Evolutionary conservation across 2,888 invertebrate genomes (phyloP).

Genomic region (Caenorhabditis sulstoni): DNA sequence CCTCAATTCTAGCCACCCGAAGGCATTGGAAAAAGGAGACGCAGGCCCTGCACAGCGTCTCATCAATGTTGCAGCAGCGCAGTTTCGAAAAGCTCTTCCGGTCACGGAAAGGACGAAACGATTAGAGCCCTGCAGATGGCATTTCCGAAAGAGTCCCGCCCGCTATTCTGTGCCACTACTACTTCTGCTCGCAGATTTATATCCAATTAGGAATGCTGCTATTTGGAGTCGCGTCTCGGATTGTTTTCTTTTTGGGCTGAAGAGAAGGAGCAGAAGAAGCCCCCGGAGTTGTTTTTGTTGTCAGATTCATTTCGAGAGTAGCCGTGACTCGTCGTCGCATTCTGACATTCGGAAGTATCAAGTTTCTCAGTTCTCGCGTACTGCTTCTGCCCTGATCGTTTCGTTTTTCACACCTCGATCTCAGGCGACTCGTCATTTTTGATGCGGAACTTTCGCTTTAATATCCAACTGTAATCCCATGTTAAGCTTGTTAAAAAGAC

Average conservation of each 20-base stretch:
- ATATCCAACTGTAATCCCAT: conserved; percentile 30
- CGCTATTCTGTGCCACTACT: background rate
- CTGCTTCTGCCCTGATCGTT: conserved; percentile 10
- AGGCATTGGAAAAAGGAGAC: background rate
- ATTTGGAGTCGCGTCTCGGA: conserved; percentile 7
- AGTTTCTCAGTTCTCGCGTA: background rate
- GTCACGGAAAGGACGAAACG: conserved; percentile 10
- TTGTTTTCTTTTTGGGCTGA: conserved; percentile 8
- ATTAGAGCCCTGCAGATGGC: conserved; percentile 10
- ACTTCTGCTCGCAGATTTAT: conserved; percentile 4
- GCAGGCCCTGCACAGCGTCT: background rate
- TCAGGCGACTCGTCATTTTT: conserved; percentile 12
- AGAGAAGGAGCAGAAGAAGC: background rate
- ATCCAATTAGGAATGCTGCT: conserved; percentile 9
- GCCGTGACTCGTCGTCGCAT: background rate
- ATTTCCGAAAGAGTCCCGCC: conserved; percentile 5
- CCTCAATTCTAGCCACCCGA: conserved; percentile 14
- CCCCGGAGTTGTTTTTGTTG: conserved; percentile 6
- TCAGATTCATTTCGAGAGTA: background rate
- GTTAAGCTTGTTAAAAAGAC: background rate
- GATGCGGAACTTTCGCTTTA: conserved; percentile 15
- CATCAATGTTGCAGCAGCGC: conserved; percentile 3
- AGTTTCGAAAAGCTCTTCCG: conserved; percentile 2
- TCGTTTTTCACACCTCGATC: conserved; percentile 1
- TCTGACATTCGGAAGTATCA: too few relatives aligned